A percentile compares a stretch with the other conserved stretches of the same genome.
Evolutionary conservation across 2,888 invertebrate species (phyloP).

Genomic region (Carpatolechia fugitivella): DNA sequence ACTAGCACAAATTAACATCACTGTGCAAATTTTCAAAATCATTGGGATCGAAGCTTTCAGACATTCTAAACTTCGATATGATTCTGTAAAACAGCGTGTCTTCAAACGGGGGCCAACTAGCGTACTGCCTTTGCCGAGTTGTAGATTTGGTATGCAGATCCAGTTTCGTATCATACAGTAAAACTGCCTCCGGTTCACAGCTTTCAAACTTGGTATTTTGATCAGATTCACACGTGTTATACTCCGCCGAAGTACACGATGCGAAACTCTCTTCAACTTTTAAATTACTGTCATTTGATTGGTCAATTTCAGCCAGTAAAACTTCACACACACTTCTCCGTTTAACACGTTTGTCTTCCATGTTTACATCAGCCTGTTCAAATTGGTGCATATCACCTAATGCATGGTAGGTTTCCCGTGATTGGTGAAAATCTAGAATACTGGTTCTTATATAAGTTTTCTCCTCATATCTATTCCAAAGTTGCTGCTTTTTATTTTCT

Average conservation of each 20-base stretch:
- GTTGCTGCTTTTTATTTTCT: slow-evolving; percentile 1
- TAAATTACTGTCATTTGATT: neutral
- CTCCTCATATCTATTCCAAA: neutral
- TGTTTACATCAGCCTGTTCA: neutral
- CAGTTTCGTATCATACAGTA: slow-evolving; percentile 43
- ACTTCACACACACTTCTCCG: neutral
- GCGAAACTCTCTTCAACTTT: slow-evolving; percentile 28
- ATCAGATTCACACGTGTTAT: slow-evolving; percentile 37
- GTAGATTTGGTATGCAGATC: slow-evolving; percentile 29
- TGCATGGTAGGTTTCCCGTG: neutral
- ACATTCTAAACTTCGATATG: slow-evolving; percentile 64
- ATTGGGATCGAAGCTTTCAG: slow-evolving; percentile 67
- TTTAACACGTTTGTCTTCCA: neutral
- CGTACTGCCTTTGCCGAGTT: slow-evolving; percentile 37
- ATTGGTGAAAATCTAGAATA: slow-evolving; percentile 25
- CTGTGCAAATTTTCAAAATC: slow-evolving; percentile 43
- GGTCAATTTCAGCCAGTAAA: neutral
- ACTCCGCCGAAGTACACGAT: slow-evolving; percentile 34
- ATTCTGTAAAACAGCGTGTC: slow-evolving; percentile 62
- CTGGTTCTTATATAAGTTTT: slow-evolving; percentile 22
- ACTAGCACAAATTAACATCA: slow-evolving; percentile 22
- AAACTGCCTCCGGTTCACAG: slow-evolving; percentile 28
- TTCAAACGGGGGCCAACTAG: slow-evolving; percentile 69
- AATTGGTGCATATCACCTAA: neutral
- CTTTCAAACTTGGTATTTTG: slow-evolving; percentile 17